Conservation (phyloP, 2,797 vertebrate species). For the Sciurus carolinensis region DNA sequence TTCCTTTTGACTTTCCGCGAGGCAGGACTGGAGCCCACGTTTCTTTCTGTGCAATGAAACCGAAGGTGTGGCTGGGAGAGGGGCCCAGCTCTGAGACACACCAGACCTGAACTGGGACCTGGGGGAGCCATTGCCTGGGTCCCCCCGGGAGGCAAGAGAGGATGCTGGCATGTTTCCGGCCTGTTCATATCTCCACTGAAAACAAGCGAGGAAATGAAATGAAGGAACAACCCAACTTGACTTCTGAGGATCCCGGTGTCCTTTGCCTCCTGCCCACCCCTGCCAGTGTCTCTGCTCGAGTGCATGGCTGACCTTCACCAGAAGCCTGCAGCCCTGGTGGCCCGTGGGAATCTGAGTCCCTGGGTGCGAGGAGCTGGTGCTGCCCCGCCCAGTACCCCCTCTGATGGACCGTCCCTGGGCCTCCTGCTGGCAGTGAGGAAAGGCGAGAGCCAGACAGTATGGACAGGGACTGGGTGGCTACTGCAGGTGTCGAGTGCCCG, state of each 20-base stretch:
- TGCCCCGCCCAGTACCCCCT: background rate
- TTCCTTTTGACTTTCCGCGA: background rate
- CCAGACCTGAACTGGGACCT: too few species aligned
- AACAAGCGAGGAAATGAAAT: background rate
- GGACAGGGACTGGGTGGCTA: background rate
- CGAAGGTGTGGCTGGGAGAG: background rate
- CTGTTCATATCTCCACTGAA: background rate
- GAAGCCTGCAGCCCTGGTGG: too few species aligned
- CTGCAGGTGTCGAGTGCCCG: fast-evolving
- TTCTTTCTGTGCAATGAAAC: background rate
- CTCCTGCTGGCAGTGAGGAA: background rate
- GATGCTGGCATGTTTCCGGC: background rate
- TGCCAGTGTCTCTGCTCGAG: fast-evolving
- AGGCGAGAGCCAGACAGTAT: background rate
- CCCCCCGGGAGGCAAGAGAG: background rate
- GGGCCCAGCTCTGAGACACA: background rate
- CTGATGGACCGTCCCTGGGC: fast-evolving
- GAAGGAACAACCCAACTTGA: background rate
- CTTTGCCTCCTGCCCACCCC: fast-evolving
- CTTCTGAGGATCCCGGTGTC: background rate
- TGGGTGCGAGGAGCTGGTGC: background rate
- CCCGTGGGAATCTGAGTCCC: background rate
- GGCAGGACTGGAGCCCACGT: too few species aligned
- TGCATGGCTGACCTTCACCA: background rate
- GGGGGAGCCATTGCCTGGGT: background rate